Percentiles rank a stretch among this genome's conserved stretches.
These are phyloP conservation scores for Montipora efflorescens DNA, from an alignment of 64 coral and sea anemone genomes.

Conservation along the genomic window DNA sequence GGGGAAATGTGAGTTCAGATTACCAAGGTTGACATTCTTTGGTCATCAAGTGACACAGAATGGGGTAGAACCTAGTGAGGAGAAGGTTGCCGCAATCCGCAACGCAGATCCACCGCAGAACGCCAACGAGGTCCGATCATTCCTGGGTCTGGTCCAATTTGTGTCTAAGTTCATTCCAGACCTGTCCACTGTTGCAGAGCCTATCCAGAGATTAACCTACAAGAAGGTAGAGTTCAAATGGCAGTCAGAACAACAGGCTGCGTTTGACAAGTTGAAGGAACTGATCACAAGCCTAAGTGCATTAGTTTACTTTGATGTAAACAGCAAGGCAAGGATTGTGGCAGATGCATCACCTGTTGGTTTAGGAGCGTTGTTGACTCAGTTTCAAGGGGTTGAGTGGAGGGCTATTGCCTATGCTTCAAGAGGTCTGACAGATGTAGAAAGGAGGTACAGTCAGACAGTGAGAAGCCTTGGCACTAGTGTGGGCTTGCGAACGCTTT, in stretches of 20 bases:
- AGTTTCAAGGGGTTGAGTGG: constrained; percentile 37
- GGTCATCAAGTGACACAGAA: constrained; percentile 23
- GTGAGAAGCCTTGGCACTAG: constrained; percentile 1
- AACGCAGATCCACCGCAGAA: constrained; percentile 32
- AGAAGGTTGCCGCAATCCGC: constrained; percentile 37
- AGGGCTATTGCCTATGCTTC: constrained; percentile 46
- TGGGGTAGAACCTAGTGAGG: constrained; percentile 18
- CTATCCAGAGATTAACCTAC: background rate
- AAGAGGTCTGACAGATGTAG: constrained; percentile 33
- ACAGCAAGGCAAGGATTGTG: constrained; percentile 19
- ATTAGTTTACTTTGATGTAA: constrained; percentile 1
- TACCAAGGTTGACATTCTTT: constrained; percentile 18
- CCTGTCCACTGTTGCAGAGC: constrained; percentile 11
- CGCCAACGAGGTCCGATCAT: constrained; percentile 18
- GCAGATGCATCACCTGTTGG: constrained; percentile 32
- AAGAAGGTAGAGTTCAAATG: background rate
- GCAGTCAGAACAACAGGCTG: background rate
- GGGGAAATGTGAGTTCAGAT: constrained; percentile 2
- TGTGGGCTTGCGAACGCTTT: constrained; percentile 51
- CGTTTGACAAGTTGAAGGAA: constrained; percentile 27
- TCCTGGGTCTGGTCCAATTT: constrained; percentile 34
- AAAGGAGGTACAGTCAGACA: constrained; percentile 40
- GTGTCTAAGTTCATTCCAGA: constrained; percentile 30
- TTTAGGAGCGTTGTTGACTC: background rate
- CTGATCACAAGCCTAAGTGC: background rate